Conservation (phyloP, 2,888 invertebrate species). For the Electrophaes corylata region DNA sequence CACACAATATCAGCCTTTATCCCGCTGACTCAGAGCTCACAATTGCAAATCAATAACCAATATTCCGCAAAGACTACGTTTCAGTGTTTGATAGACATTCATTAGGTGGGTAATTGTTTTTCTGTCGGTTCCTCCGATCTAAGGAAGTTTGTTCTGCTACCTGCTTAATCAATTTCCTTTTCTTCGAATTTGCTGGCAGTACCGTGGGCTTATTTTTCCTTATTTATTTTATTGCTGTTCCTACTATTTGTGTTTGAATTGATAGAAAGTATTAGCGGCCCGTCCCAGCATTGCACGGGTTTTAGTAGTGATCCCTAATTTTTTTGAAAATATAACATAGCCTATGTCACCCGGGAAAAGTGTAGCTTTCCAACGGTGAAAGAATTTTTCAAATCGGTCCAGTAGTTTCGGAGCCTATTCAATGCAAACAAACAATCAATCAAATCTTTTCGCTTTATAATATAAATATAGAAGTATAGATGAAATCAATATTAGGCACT, state of each 20-base stretch:
- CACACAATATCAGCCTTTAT: constrained; percentile 16
- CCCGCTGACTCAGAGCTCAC: constrained; percentile 6
- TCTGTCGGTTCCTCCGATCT: constrained; percentile 32
- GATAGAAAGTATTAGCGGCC: constrained; percentile 1
- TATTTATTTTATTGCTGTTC: not conserved
- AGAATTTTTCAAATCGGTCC: too few species aligned
- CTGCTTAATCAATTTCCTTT: constrained; percentile 36
- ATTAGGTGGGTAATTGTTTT: constrained; percentile 47
- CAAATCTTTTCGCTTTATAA: too few species aligned
- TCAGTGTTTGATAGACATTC: constrained; percentile 43
- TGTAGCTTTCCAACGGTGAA: too few species aligned
- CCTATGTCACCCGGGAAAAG: too few species aligned
- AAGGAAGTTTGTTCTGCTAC: constrained; percentile 36
- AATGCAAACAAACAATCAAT: too few species aligned
- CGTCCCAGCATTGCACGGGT: too few species aligned
- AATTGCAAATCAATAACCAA: constrained; percentile 13
- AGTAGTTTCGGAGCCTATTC: too few species aligned
- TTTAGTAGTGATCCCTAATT: too few species aligned
- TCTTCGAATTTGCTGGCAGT: constrained; percentile 26
- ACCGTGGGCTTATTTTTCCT: not conserved
- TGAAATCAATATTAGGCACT: too few species aligned
- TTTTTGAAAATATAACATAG: too few species aligned
- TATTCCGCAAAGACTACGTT: constrained; percentile 23
- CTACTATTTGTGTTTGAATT: constrained; percentile 5
- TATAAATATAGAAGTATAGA: too few species aligned